Percentiles rank a stretch among this genome's conserved stretches.
Evolutionary conservation across 1,140 invertebrate genomes (phyloP).

Genomic region (Cydia fagiglandana): DNA sequence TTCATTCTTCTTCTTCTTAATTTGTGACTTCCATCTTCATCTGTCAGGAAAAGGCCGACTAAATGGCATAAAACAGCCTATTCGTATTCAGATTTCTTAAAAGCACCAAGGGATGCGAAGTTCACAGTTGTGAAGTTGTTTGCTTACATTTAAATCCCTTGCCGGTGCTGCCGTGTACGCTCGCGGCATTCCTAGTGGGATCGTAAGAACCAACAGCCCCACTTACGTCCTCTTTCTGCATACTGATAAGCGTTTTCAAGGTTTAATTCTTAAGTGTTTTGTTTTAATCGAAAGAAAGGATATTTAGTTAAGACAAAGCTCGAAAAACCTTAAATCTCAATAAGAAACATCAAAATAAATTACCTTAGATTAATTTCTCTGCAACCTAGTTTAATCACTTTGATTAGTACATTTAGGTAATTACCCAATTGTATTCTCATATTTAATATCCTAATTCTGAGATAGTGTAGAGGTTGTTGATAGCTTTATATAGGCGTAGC

Average conservation of each 20-base stretch:
- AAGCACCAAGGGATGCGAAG: slow-evolving; percentile 19
- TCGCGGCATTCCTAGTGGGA: neutral
- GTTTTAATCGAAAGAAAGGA: neutral
- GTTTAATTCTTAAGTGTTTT: neutral
- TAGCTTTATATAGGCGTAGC: no score
- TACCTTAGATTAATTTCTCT: no score
- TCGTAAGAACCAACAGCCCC: slow-evolving; percentile 13
- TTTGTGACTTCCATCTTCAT: neutral
- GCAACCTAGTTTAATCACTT: no score
- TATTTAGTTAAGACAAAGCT: neutral
- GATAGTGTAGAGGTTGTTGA: no score
- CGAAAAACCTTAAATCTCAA: no score
- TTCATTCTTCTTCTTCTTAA: no score
- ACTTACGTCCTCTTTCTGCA: slow-evolving; percentile 10
- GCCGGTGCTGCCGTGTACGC: neutral
- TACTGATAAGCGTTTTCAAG: neutral
- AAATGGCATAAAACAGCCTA: slow-evolving; percentile 10
- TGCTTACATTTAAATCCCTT: slow-evolving; percentile 25
- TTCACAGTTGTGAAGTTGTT: slow-evolving; percentile 28
- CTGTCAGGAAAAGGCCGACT: neutral
- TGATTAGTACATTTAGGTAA: no score
- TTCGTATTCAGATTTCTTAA: slow-evolving; percentile 10
- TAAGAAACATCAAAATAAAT: no score
- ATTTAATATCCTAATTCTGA: no score
- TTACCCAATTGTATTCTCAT: no score